Evolutionary conservation across 2,888 invertebrate species (phyloP).

Genomic region (Lycaena phlaeas): DNA sequence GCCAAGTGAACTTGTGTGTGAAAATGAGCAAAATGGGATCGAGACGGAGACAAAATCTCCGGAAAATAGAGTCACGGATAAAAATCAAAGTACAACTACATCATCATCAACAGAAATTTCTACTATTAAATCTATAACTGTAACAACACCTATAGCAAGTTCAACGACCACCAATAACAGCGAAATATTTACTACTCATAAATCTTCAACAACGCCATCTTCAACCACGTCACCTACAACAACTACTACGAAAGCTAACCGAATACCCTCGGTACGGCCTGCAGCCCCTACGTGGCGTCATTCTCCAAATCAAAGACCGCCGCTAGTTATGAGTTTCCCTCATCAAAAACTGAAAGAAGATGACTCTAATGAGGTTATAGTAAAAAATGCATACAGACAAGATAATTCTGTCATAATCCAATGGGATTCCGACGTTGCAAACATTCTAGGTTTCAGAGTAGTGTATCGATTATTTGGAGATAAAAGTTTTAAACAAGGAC

Average conservation of each 20-base stretch:
- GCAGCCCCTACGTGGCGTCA: slow-evolving; percentile 63
- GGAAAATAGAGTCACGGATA: slow-evolving; percentile 25
- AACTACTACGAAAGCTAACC: slow-evolving; percentile 41
- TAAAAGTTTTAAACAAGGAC: slow-evolving; percentile 91
- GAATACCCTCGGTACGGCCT: slow-evolving; percentile 45
- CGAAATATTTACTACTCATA: slow-evolving; percentile 29
- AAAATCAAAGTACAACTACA: slow-evolving; percentile 26
- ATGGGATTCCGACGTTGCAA: slow-evolving; percentile 91
- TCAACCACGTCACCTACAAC: slow-evolving; percentile 40
- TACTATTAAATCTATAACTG: slow-evolving; percentile 29
- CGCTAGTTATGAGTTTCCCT: slow-evolving; percentile 80
- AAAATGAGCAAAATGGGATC: slow-evolving; percentile 43
- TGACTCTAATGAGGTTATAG: slow-evolving; percentile 83
- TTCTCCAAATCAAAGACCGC: slow-evolving; percentile 76
- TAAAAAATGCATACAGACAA: slow-evolving; percentile 88
- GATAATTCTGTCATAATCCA: slow-evolving; percentile 91
- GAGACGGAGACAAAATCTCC: slow-evolving; percentile 30
- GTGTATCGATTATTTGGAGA: slow-evolving; percentile 93
- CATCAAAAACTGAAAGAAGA: slow-evolving; percentile 77
- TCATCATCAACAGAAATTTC: slow-evolving; percentile 31
- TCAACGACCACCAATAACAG: slow-evolving; percentile 31
- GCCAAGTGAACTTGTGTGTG: slow-evolving; percentile 80
- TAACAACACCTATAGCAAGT: slow-evolving; percentile 21
- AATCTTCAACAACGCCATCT: slow-evolving; percentile 30
- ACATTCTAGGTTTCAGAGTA: slow-evolving; percentile 90